Evolutionary conservation across 1,140 invertebrate genomes (phyloP).

Genomic region (Rhagoletis pomonella): DNA sequence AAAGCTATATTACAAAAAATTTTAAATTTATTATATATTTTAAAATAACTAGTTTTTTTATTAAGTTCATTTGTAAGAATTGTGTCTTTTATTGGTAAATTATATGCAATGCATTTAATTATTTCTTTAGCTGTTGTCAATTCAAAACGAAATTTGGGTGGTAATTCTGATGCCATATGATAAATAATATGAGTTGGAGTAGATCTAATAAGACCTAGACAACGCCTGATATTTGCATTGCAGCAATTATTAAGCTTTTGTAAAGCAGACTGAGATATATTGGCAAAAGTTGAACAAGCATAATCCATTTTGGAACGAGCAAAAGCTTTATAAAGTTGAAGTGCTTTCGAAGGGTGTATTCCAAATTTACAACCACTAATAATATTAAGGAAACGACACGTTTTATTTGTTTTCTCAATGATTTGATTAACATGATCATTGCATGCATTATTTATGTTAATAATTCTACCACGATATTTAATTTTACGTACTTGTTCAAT

Average conservation of each 20-base stretch:
- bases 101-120: conserved; percentile 1
- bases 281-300: conserved; percentile 30
- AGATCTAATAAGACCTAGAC: conserved; percentile 4
- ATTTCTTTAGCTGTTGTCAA: conserved; percentile 47
- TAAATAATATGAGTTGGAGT: conserved; percentile 14
- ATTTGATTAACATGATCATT: neutral
- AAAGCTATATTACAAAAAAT: neutral
- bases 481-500: neutral
- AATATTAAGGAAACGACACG: neutral
- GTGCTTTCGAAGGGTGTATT: neutral
- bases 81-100: neutral
- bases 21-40: neutral
- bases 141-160: conserved; percentile 17
- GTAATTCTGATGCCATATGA: conserved; percentile 30
- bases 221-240: neutral
- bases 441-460: neutral
- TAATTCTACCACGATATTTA: conserved; percentile 19
- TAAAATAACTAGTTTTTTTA: neutral
- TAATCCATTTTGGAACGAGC: conserved; percentile 44
- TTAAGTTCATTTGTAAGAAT: neutral
- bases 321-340: conserved; percentile 15
- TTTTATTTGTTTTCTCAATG: neutral
- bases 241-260: neutral
- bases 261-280: neutral
- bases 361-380: conserved; percentile 6